Percentiles rank a stretch among this genome's conserved stretches.
phyloP scores from a whole-genome alignment of 2,113 vertebrate genomes.

The Oxyruncus cristatus region DNA sequence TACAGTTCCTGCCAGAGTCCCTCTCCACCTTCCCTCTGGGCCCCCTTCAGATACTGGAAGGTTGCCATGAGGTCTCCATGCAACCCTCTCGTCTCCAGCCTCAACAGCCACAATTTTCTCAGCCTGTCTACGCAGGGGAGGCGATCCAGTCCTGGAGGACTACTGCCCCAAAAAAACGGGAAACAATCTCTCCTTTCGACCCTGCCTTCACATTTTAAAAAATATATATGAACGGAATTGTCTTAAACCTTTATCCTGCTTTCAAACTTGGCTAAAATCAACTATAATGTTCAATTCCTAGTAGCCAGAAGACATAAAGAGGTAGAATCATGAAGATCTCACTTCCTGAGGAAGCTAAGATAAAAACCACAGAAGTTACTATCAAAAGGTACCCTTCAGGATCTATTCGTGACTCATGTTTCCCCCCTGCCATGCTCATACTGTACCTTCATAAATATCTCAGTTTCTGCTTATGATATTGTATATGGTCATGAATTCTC shows the following conservation, averaged over 20 bases:
- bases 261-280: not conserved
- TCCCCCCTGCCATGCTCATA: not conserved
- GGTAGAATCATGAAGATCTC: not conserved
- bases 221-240: not conserved
- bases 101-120: not conserved
- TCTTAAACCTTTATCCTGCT: not conserved
- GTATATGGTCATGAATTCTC: not conserved
- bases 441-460: rapidly evolving
- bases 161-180: not conserved
- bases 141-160: not conserved
- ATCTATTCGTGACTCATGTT: rapidly evolving
- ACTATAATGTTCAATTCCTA: not conserved
- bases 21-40: not conserved
- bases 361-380: not conserved
- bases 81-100: not conserved
- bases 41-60: not conserved
- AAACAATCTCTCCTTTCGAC: not conserved
- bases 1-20: not conserved
- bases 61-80: not conserved
- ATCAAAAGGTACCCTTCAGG: not conserved
- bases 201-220: not conserved
- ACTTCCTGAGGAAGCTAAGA: not conserved
- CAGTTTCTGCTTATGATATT: not conserved
- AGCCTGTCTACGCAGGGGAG: not conserved
- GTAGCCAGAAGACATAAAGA: not conserved